phyloP scores from a whole-genome alignment of 2,888 invertebrate species.

The Chrysolina haemoptera region DNA sequence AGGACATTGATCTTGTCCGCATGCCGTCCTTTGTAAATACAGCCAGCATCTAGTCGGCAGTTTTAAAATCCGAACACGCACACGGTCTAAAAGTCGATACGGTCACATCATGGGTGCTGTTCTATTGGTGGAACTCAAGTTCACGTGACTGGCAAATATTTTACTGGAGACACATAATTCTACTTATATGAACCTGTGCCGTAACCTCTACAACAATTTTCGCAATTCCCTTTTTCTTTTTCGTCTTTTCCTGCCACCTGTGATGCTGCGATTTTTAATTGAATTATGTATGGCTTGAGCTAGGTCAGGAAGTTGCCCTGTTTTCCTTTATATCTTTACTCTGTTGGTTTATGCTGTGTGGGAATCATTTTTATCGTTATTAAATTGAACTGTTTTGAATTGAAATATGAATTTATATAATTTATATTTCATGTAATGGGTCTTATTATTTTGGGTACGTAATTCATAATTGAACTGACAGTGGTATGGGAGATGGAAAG shows the following conservation, averaged over 20 bases:
- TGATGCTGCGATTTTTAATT: slow-evolving; percentile 59
- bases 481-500: neutral
- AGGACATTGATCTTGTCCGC: slow-evolving; percentile 45
- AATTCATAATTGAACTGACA: neutral
- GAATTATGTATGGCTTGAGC: slow-evolving; percentile 59
- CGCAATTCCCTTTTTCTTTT: slow-evolving; percentile 53
- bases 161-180: slow-evolving; percentile 51
- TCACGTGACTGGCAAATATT: slow-evolving; percentile 44
- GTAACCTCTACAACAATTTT: slow-evolving; percentile 49
- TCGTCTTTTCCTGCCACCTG: slow-evolving; percentile 51
- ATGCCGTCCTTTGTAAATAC: slow-evolving; percentile 46
- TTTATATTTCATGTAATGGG: neutral
- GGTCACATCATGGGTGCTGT: slow-evolving; percentile 47
- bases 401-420: neutral
- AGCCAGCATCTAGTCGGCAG: slow-evolving; percentile 49
- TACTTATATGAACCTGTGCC: slow-evolving; percentile 46
- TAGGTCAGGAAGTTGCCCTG: slow-evolving; percentile 53
- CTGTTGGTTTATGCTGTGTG: slow-evolving; percentile 5
- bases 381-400: slow-evolving; percentile 1
- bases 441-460: slow-evolving; percentile 2
- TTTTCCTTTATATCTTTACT: slow-evolving; percentile 24
- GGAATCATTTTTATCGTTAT: neutral
- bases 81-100: slow-evolving; percentile 59
- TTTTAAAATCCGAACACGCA: slow-evolving; percentile 54
- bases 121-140: slow-evolving; percentile 53